Evolutionary conservation across 2,797 vertebrate species (phyloP), one percentile per base, ranked within the genome.

Genomic region (Triplophysa yarkandensis): DNA sequence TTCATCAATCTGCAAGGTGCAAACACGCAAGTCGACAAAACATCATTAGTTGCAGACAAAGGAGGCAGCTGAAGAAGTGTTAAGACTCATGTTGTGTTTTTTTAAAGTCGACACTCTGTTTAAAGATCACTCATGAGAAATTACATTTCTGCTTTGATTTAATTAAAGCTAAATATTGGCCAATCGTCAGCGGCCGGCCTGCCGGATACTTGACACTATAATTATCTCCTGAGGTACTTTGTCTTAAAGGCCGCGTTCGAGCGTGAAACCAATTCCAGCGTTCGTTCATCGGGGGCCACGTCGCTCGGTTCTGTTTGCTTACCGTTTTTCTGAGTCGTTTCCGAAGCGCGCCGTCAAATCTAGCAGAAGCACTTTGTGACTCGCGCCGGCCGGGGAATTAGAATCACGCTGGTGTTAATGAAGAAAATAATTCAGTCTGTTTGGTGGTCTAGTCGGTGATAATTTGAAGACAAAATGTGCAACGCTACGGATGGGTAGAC

Each of bases 101-200:
- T 86, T 84, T 79, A 70, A 83, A 87, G 88, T 86, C 83, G 81
- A 82, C 67, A 81, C 84, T 86, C 80, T 83, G 86, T 82, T 83
- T 85, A 87, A 84, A 83, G 85, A 87, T 91, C 87, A 89, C 89
- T 90, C 88, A 80, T 84, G 89, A 92, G 91, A 91, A 92, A 92
- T 92, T 91, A 90, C 89, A 89, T 92, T 93, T 89, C 87, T 91
- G 86, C 88, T 92, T 92, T 92, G 91, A 93, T 92, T 92, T 93
- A 92, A 93, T 93, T 92, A 92, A 91, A 91, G 89, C 89, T 91
- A 92, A 91, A 92, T 92, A 91, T 92, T 92, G 91, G 90, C 88
- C 91, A 91, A 89, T 92, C 83, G 84, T 91, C 89, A 91, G 83
- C 81, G 83, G 86, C 89, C 88, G 85, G 87, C 74, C 86, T 84